A percentile compares a stretch with the other conserved stretches of the same genome.
Evolutionary conservation across 2,797 vertebrate genomes (phyloP).

Genomic region (Peromyscus aztecus): DNA sequence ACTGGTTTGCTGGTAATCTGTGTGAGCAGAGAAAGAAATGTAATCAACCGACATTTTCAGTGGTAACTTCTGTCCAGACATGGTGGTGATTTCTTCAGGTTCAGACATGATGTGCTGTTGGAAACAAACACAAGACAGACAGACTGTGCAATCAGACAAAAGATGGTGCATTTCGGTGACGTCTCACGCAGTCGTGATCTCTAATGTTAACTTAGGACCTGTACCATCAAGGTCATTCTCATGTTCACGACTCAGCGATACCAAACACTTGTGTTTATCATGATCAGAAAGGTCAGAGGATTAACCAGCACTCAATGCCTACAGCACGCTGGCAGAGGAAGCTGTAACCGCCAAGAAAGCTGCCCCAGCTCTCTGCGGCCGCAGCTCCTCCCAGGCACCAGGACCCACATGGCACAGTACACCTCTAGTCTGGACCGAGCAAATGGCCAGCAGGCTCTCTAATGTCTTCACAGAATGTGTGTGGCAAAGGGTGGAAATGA

Average conservation of each 20-base stretch:
- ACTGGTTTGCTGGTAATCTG: conserved; percentile 98
- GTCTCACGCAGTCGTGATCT: background rate
- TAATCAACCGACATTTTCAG: conserved; percentile 99
- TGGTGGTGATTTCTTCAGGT: conserved; percentile 97
- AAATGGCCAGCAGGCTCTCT: background rate
- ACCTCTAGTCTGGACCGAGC: background rate
- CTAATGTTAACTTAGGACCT: background rate
- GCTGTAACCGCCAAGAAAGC: background rate
- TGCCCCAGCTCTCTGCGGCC: background rate
- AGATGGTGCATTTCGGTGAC: background rate
- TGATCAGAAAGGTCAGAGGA: background rate
- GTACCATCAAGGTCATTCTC: background rate
- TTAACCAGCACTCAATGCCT: too few species aligned
- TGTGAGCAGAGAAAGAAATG: conserved; percentile 98
- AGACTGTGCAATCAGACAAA: background rate
- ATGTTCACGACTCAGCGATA: background rate
- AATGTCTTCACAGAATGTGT: background rate
- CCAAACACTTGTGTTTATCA: background rate
- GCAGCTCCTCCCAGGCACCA: background rate
- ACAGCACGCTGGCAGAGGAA: background rate
- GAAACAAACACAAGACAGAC: conserved; percentile 52
- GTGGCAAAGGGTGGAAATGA: background rate
- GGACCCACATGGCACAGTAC: background rate
- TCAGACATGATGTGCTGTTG: conserved; percentile 98
- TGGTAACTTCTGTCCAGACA: conserved; percentile 97